A percentile compares a stretch with the other conserved stretches of the same genome.
Conservation (phyloP, 2,797 vertebrate species). For the Uromys caudimaculatus region DNA sequence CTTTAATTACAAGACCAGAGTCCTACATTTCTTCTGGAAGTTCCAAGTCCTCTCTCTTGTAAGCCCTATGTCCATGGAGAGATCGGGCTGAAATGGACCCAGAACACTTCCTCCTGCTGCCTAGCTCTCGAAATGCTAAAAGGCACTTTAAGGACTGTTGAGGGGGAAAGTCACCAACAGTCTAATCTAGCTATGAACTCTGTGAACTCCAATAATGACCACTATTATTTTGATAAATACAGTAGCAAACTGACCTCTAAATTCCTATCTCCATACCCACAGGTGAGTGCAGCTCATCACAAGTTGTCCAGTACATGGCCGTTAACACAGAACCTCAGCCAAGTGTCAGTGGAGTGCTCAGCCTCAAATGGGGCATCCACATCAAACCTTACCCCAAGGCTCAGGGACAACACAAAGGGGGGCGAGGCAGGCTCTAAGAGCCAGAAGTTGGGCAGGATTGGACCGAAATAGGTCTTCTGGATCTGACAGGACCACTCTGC, state of each 20-base stretch:
- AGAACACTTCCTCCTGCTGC: background rate
- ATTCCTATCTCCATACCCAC: background rate
- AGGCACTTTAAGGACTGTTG: background rate
- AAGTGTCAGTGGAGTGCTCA: background rate
- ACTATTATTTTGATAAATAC: background rate
- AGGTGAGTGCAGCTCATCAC: background rate
- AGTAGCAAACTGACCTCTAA: background rate
- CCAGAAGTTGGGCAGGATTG: background rate
- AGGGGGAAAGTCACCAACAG: background rate
- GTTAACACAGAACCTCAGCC: background rate
- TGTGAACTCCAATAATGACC: background rate
- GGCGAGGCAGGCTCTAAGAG: too few relatives aligned
- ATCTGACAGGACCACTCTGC: background rate
- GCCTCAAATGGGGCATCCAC: background rate
- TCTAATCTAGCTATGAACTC: background rate
- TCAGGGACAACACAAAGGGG: too few relatives aligned
- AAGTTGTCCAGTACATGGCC: background rate
- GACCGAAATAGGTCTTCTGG: background rate
- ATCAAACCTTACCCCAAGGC: background rate
- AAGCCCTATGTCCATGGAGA: background rate
- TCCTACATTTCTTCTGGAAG: background rate
- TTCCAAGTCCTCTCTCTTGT: background rate
- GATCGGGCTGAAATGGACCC: background rate
- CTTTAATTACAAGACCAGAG: background rate
- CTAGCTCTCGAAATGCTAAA: background rate